Evolutionary conservation across 2,888 invertebrate genomes (phyloP), one percentile per base, ranked within the genome.

Genomic region (Xylota sylvarum): DNA sequence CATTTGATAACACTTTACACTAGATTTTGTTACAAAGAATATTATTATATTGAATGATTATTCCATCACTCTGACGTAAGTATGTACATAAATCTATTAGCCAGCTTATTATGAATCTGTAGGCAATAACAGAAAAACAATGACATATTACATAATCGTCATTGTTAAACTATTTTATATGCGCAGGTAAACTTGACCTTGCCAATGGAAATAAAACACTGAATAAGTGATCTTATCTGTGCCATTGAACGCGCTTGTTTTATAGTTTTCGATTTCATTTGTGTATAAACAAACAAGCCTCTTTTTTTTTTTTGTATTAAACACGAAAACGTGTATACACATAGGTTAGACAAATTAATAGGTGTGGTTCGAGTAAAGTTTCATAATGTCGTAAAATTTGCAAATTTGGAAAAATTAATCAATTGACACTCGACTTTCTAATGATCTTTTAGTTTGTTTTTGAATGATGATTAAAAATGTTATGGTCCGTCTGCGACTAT

Each of bases 161-260:
- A 23, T 23, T 23, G 23, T 10, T 40, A n/a, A 40, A 40, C n/a
- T n/a, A 40, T 40, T 10, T n/a, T 43, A 43, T 4, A 43, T 14
- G 14, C 43, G 43, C 43, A 43, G 43, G 43, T 43, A 43, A 14
- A 14, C 43, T 43, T 43, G 43, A 43, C 43, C 43, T 43, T 43
- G 5, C 6, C 1, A 43, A 14, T 43, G 14, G 14, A 43, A 14
- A n/a, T 14, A 6, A 43, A 43, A 43, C 6, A 4, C 14, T n/a
- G 43, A 14, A 12, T 6, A 14, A n/a, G 5, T 40, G n/a, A 6
- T n/a, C 14, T 43, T 43, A 14, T 6, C 14, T 14, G 4, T n/a
- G n/a, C 40, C 40, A 10, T 5, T 10, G n/a, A 40, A n/a, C n/a
- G 10, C n/a, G 6, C 4, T 14, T 14, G n/a, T 43, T 6, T 14